A percentile compares a stretch with the other conserved stretches of the same genome.
phyloP scores from a whole-genome alignment of 2,888 invertebrate genomes.

The Nowickia ferox region DNA sequence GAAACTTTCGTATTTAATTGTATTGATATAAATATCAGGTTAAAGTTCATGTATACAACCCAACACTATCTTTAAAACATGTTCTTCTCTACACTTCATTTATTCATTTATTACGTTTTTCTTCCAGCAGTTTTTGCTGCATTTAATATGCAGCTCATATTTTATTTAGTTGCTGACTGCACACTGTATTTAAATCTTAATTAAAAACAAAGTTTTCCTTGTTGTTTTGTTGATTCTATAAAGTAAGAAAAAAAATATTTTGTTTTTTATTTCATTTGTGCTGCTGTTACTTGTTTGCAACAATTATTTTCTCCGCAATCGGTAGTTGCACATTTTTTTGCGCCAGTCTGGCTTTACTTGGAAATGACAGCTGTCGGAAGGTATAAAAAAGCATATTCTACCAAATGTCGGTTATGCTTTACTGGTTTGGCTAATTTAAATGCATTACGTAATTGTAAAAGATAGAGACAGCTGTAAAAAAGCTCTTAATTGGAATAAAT shows the following conservation, averaged over 20 bases:
- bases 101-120: neutral
- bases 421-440: slow-evolving; percentile 58
- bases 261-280: slow-evolving; percentile 16
- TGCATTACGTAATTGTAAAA: slow-evolving; percentile 53
- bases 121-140: neutral
- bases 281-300: slow-evolving; percentile 36
- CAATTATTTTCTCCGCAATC: slow-evolving; percentile 26
- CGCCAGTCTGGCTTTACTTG: neutral
- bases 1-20: too few species aligned
- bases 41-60: too few species aligned
- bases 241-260: neutral
- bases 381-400: slow-evolving; percentile 55
- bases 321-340: slow-evolving; percentile 3
- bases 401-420: slow-evolving; percentile 56
- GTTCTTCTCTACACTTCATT: neutral
- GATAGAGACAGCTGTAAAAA: neutral
- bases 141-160: slow-evolving; percentile 57
- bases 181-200: slow-evolving; percentile 61
- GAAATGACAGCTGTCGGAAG: slow-evolving; percentile 70
- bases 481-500: neutral
- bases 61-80: too few species aligned
- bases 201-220: slow-evolving; percentile 65
- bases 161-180: slow-evolving; percentile 47
- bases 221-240: slow-evolving; percentile 32
- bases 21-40: too few species aligned